Base-by-base conservation (phyloP, 2,113 vertebrate species). In the Antennarius striatus region DNA sequence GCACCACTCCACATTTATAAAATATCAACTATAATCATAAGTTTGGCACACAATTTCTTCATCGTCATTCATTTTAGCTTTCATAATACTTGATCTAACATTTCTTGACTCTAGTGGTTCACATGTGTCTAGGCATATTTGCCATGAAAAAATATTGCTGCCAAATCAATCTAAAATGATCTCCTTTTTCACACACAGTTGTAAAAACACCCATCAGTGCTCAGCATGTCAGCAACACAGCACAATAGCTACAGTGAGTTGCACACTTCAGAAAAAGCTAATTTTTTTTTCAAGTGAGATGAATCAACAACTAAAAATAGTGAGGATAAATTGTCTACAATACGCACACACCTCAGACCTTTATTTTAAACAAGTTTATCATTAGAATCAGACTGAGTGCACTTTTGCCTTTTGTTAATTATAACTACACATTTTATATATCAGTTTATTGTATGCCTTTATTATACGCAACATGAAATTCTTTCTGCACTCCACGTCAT, bases 231-330 rank as follows among this genome's bases (percentile, higher is more conserved):
- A 56, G 43, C 55, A 65, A 46, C 55, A 69, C 47, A 46, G 15
- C 11, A 51, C 56, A 55, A 36, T 12, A 4, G 15, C 39, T 42
- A 39, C 9, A 46, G 3, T 28, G 3, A 16, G 10, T 50, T 8
- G 14, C 53, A 58, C 39, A 60, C 47, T 48, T 80, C 14, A 53
- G 75, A 71, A n/a, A 42, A 58, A 40, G 51, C 63, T 11, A 58
- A 43, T 40, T 45, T 15, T 40, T 53, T 47, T 15, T 29, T 22
- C 2, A 1, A 40, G 32, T 4, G 11, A 28, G 5, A 58, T 29
- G 22, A 10, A 57, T 56, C 9, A 60, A 43, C 57, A 47, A 13
- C 16, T 29, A 2, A 59, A 57, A 54, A 40, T 7, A 66, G 53
- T 52, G 2, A 5, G 6, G 2, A 9, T 42, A 55, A 46, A 40